A percentile compares a stretch with the other conserved stretches of the same genome.
These are phyloP conservation scores for Chelonus insularis DNA, from an alignment of 1,140 invertebrate species.

Conservation along the genomic window DNA sequence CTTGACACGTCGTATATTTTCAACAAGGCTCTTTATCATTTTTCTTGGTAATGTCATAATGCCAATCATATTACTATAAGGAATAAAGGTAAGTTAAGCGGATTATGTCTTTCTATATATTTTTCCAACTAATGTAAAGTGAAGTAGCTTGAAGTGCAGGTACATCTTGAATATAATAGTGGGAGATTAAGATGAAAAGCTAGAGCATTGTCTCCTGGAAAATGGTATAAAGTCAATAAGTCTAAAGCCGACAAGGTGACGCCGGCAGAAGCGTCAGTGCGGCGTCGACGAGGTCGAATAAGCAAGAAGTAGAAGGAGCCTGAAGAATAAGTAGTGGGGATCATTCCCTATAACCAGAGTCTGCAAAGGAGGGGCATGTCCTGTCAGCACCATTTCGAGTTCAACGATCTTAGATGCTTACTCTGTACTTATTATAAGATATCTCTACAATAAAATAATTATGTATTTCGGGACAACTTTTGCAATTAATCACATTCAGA, in stretches of 20 bases:
- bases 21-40: constrained; percentile 7
- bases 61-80: neutral
- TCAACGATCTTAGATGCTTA: constrained; percentile 51
- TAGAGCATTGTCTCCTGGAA: neutral
- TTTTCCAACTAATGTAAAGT: neutral
- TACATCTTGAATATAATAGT: neutral
- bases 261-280: constrained; percentile 21
- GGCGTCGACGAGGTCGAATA: constrained; percentile 23
- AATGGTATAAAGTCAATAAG: constrained; percentile 6
- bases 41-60: constrained; percentile 9
- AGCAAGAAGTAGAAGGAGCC: constrained; percentile 10
- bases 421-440: constrained; percentile 7
- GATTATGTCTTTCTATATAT: neutral
- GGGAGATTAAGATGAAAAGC: neutral
- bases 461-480: neutral
- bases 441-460: constrained; percentile 2
- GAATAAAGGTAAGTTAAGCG: neutral
- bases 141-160: neutral
- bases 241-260: constrained; percentile 22
- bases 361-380: constrained; percentile 37
- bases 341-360: constrained; percentile 25
- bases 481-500: neutral
- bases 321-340: constrained; percentile 9
- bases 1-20: constrained; percentile 18
- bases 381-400: constrained; percentile 54